Base-by-base conservation (phyloP, 2,888 invertebrate genomes). In the Leucoptera coffeella region DNA sequence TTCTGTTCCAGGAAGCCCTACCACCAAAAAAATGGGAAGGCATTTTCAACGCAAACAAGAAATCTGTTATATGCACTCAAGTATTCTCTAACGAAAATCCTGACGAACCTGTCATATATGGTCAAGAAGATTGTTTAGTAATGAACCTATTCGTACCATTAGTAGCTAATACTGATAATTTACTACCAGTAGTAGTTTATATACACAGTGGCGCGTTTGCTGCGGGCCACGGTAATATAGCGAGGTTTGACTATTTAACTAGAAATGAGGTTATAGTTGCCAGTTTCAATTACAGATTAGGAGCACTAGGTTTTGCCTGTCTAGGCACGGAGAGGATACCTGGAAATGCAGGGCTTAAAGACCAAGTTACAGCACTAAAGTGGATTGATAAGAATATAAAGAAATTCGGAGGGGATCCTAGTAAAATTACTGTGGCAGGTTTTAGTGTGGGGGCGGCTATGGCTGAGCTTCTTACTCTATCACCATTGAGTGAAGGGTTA, bases 261-360 rank as follows among this genome's bases (percentile, higher is more conserved):
- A 71, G 77, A 24, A 80, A 80, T 47, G 80, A 81, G 10, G 47
- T 84, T 6, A 56, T 85, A 8, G 77, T 80, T 2, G 73, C 84
- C 1, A 78, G 76, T 13, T 73, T 82, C 15, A 82, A 81, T 42
- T 86, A 83, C 42, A 71, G 86, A 37, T 59, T 79, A 26, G 85
- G 85, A 35, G 78, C 83, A 5, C 73, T 82, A 36, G 86, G 82
- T 10, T 84, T 83, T 48, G 73, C 81, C 12, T 77, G 76, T 34
- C 51, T 79, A 25, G 78, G 77, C 3, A 73, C 60, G 17, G 53
- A 64, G 37, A 74, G 75, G 34, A 75, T 79, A 14, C 78, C 85
- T 1, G 92, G 93, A 1, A 94, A 94, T 50, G 80, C 87, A 33
- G 94, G 85, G 1, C 48, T 94, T 24, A 80, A 85, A 47, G 93